phyloP scores from a whole-genome alignment of 2,888 invertebrate species.

The Drosophila monieri region DNA sequence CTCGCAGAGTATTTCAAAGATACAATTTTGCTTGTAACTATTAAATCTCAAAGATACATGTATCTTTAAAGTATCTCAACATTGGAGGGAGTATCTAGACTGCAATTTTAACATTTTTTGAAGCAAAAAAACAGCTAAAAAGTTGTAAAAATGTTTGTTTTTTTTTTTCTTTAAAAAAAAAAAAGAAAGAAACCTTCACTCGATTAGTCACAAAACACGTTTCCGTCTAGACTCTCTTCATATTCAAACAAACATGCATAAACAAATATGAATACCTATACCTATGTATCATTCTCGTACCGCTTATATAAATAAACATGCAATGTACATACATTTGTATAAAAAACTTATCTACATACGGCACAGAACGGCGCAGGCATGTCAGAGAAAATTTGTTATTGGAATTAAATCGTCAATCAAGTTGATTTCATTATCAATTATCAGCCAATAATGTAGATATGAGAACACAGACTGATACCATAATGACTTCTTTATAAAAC shows the following conservation, averaged over 20 bases:
- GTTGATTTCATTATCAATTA: slow-evolving; percentile 47
- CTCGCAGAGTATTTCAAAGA: neutral
- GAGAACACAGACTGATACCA: slow-evolving; percentile 10
- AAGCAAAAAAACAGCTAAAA: too few species aligned
- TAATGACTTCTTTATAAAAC: slow-evolving; percentile 10
- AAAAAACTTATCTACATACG: neutral
- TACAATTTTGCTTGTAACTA: neutral
- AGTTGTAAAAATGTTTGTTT: too few species aligned
- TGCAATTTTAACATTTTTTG: neutral
- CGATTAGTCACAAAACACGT: slow-evolving; percentile 17
- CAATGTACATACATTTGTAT: slow-evolving; percentile 11
- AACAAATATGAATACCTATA: slow-evolving; percentile 17
- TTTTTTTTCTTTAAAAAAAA: neutral
- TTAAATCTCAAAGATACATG: too few species aligned
- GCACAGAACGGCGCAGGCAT: neutral
- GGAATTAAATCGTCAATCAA: slow-evolving; percentile 46
- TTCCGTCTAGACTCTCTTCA: slow-evolving; percentile 11
- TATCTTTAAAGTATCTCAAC: neutral
- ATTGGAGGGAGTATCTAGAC: neutral
- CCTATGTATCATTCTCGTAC: neutral
- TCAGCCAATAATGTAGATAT: slow-evolving; percentile 37
- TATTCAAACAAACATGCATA: slow-evolving; percentile 21
- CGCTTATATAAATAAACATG: slow-evolving; percentile 9
- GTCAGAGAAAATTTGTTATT: slow-evolving; percentile 13
- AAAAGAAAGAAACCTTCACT: neutral